Base-by-base conservation (phyloP, 2,797 vertebrate species). In the Cyclura pinguis region DNA sequence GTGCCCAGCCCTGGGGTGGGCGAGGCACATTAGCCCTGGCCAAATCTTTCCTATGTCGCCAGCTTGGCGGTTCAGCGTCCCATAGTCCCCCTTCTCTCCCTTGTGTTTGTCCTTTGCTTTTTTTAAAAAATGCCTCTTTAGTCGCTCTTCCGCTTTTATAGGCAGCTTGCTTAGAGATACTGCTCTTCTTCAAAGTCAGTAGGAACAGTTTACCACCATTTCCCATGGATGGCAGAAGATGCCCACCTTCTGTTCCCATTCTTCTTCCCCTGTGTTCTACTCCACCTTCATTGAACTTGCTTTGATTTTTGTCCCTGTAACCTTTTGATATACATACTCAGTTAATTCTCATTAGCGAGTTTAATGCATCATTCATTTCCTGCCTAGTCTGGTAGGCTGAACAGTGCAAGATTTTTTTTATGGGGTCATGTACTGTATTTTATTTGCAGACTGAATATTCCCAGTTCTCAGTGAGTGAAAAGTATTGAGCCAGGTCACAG, bases 1-100 rank as follows among this genome's bases (percentile, higher is more conserved):
- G 90, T 77, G 84, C 88, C 83, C 91, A 91, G 27, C 84, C 85
- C 90, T 88, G 82, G 67, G 77, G 81, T 88, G 90, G 88, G 80
- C 72, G 88, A 90, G 76, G 74, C 62, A 57, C 27, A 22, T 62
- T 85, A 85, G 76, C 87, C 67, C 82, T 35, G 27, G 38, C 86
- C 76, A 81, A 80, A 84, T 69, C 73, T 91, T 91, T 80, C 27
- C 35, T 78, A 67, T 55, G 42, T 78, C 29, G 47, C 47, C 18
- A 27, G 42, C 80, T 91, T 91, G 85, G 32, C 35, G 8, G 78
- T 86, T 35, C 52, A 90, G 69, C 77, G 50, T 76, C 62, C 73
- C 42, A 38, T 57, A 69, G 47, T 42, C 27, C 73, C 59, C 42
- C 42, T 78, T 73, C 57, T 62, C 24, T 77, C 42, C 62, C 81